Percentiles rank a stretch among this genome's conserved stretches.
phyloP scores from a whole-genome alignment of 2,113 vertebrate genomes.

The Coptodon bakossiorum region DNA sequence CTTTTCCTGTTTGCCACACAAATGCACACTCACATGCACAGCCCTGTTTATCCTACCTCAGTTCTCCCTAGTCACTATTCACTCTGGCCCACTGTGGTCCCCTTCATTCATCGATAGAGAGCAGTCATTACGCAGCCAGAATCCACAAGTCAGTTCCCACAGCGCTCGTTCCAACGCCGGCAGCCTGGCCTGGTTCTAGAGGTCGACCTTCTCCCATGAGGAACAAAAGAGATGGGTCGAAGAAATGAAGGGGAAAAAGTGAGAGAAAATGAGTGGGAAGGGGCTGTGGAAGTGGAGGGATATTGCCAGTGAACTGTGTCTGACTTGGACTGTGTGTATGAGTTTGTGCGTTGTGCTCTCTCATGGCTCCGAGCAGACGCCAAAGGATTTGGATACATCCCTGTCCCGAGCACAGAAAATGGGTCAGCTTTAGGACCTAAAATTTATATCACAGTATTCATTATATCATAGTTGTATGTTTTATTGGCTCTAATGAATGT shows the following conservation, averaged over 20 bases:
- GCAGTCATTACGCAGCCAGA: slow-evolving; percentile 41
- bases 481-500: not conserved
- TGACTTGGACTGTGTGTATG: not conserved
- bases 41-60: not conserved
- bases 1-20: not conserved
- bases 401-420: not conserved
- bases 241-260: not conserved
- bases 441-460: not conserved
- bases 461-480: not conserved
- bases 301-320: not conserved
- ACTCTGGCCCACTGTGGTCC: not conserved
- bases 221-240: slow-evolving; percentile 32
- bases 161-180: not conserved
- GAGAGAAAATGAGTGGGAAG: not conserved
- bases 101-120: slow-evolving; percentile 32
- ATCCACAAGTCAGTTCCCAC: slow-evolving; percentile 57
- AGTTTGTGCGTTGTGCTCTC: slow-evolving; percentile 11
- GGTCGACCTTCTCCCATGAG: slow-evolving; percentile 27
- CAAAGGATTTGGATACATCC: not conserved
- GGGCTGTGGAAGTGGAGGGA: not conserved
- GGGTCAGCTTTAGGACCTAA: not conserved
- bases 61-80: slow-evolving; percentile 5
- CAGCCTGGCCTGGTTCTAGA: slow-evolving; percentile 16
- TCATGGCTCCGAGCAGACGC: not conserved
- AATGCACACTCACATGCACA: not conserved